Evolutionary conservation across 2,113 vertebrate genomes (phyloP), one percentile per base, ranked within the genome.

Genomic region (Saguinus midas): DNA sequence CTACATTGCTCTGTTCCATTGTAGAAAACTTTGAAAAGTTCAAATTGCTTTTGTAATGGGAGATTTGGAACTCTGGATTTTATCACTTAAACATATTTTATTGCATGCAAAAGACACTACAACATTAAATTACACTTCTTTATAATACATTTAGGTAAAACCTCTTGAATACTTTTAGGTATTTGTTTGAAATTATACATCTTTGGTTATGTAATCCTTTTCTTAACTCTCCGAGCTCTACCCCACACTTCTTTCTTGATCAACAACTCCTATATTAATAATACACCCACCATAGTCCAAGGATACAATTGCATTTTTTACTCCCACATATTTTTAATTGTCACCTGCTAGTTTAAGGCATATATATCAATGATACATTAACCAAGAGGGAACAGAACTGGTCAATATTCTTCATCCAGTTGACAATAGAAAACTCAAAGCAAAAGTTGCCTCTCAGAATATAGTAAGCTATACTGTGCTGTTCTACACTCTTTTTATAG

Each of bases 1-100:
- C 94, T 81, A 79, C 52, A 50, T 93, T 83, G 17, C 52, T 96
- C 13, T 92, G 87, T 80, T 48, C 70, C 68, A 70, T 45, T 96
- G 45, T 3, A 88, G 40, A 50, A 88, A 85, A 84, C 3, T 17
- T 55, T 90, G 57, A 40, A 73, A 70, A 81, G 40, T 66, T 87
- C 21, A 83, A 79, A 20, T 45, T 16, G 35, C 32, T 37, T 87
- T 87, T 20, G 68, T 5, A 88, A 80, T 70, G 11, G 78, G 6
- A 84, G 8, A 57, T 80, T 64, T 75, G 21, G 25, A 29, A 40
- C 13, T 84, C 21, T 78, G 13, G 5, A 16, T 78, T 84, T 37
- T 7, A 29, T 83, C 57, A 91, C 9, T 66, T 52, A 79, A n/a
- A 83, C 21, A 87, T 89, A 61, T 70, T 93, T 85, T 87, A 76